Evolutionary conservation across 2,888 invertebrate genomes (phyloP).

Genomic region (Sarcophaga rosellei): DNA sequence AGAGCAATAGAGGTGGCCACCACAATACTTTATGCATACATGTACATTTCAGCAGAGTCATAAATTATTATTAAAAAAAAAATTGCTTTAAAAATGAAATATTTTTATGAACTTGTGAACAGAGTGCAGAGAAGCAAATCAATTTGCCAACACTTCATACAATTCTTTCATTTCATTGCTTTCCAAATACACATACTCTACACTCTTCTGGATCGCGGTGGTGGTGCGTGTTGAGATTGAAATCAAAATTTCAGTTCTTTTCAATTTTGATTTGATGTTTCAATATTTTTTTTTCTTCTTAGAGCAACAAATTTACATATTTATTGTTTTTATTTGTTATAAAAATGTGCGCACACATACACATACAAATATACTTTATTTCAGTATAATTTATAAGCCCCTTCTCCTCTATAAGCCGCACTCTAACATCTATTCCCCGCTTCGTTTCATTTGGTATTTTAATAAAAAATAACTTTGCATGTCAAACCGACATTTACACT

Average conservation of each 20-base stretch:
- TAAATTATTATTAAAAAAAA: neutral
- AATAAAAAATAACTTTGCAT: slow-evolving; percentile 57
- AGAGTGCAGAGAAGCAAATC: neutral
- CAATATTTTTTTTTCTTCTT: neutral
- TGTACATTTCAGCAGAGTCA: too few species aligned
- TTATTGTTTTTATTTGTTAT: slow-evolving; percentile 5
- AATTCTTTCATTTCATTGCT: too few species aligned
- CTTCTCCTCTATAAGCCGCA: neutral
- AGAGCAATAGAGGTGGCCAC: too few species aligned
- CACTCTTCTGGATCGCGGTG: neutral
- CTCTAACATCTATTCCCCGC: neutral
- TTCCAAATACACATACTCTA: neutral
- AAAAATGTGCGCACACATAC: neutral
- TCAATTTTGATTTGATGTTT: neutral
- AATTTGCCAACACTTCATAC: slow-evolving; percentile 17
- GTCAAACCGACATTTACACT: slow-evolving; percentile 60
- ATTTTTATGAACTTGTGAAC: too few species aligned
- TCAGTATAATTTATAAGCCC: neutral
- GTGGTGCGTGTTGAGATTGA: neutral
- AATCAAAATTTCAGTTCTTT: neutral
- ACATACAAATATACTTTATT: neutral
- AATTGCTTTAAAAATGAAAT: neutral
- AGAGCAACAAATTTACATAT: neutral
- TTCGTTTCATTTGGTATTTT: neutral
- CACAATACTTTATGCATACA: too few species aligned